These are phyloP conservation scores for Monomorium pharaonis DNA, from an alignment of 1,140 invertebrate genomes.

Conservation along the genomic window DNA sequence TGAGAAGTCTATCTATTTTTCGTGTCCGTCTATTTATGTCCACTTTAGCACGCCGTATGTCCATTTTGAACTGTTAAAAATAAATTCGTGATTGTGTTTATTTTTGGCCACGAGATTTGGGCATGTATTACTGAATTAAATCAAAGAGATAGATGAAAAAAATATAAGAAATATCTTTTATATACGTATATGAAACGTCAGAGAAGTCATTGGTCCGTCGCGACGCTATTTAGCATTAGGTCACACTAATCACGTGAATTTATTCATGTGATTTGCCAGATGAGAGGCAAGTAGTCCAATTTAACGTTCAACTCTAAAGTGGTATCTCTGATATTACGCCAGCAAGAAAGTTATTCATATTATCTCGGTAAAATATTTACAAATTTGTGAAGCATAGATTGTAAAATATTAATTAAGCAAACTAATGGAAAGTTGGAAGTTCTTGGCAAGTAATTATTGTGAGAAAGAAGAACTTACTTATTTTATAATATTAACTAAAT, in stretches of 20 bases:
- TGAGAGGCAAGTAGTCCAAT: not conserved
- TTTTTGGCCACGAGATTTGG: not conserved
- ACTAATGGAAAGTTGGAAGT: not conserved
- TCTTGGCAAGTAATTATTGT: not conserved
- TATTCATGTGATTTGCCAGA: not conserved
- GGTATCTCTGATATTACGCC: not conserved
- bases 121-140: conserved; percentile 13
- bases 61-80: conserved; percentile 44
- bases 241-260: conserved; percentile 8
- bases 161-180: too few species aligned
- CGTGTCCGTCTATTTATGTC: conserved; percentile 28
- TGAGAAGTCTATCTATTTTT: conserved; percentile 18
- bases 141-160: not conserved
- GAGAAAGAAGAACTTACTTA: not conserved
- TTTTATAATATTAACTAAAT: not conserved
- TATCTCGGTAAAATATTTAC: not conserved
- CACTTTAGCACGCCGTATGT: conserved; percentile 15
- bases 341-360: not conserved
- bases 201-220: not conserved
- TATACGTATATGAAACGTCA: not conserved
- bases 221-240: not conserved
- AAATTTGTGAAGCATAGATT: not conserved
- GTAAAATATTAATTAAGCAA: not conserved
- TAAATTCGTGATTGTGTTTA: conserved; percentile 10
- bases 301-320: not conserved